Evolutionary conservation across 2,113 vertebrate species (phyloP).

Genomic region (Megalops atlanticus): DNA sequence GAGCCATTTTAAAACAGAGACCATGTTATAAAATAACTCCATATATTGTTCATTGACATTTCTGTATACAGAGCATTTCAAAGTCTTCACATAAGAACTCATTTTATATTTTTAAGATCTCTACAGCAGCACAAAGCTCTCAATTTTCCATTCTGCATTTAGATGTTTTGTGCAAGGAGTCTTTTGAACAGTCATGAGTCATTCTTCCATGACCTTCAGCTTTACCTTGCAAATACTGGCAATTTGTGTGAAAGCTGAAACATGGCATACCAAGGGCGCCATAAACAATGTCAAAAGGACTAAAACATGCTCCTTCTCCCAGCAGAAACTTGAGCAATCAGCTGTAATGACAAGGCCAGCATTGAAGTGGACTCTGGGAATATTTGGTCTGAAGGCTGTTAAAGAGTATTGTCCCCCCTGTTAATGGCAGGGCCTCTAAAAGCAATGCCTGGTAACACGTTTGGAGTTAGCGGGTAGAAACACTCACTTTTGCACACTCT

Average conservation of each 20-base stretch:
- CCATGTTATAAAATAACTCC: neutral
- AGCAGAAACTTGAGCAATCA: conserved; percentile 69
- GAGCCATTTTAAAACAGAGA: neutral
- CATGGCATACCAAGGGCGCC: too few species aligned
- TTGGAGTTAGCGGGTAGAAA: conserved; percentile 64
- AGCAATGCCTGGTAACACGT: conserved; percentile 76
- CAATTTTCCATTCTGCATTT: neutral
- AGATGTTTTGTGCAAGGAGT: neutral
- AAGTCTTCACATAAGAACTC: too few species aligned
- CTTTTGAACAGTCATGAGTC: neutral
- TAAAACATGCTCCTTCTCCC: conserved; percentile 56
- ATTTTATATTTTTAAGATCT: neutral
- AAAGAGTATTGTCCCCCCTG: conserved; percentile 72
- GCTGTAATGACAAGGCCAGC: conserved; percentile 67
- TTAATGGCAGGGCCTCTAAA: conserved; percentile 72
- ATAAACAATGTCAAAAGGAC: conserved; percentile 37
- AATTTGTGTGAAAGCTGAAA: neutral
- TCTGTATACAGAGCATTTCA: too few species aligned
- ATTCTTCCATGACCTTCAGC: neutral
- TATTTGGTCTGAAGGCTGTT: conserved; percentile 73
- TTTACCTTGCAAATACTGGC: neutral
- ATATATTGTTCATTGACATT: neutral
- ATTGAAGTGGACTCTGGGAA: conserved; percentile 60
- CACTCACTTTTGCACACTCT: conserved; percentile 64
- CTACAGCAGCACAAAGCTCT: neutral